Conservation (phyloP, 2,797 vertebrate genomes). For the Lithobates pipiens region DNA sequence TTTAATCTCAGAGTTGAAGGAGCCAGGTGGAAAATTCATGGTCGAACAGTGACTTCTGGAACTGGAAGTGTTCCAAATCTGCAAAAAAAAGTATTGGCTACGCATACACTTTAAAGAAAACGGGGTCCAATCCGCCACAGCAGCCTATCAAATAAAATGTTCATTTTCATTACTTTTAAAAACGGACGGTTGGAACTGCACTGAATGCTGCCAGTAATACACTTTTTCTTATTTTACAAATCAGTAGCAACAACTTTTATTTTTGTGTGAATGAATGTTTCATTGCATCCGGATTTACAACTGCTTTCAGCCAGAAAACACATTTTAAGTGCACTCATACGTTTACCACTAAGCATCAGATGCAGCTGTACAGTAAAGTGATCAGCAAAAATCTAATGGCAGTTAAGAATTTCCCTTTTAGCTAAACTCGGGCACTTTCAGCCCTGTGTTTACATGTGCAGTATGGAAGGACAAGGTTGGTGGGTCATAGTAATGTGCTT, state of each 20-base stretch:
- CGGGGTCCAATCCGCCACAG: not conserved
- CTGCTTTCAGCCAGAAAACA: too few relatives aligned
- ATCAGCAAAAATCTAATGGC: constrained; percentile 5
- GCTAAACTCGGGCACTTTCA: not conserved
- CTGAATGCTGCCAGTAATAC: not conserved
- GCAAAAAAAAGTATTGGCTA: too few relatives aligned
- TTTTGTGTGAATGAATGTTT: not conserved
- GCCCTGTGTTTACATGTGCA: not conserved
- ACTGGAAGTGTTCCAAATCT: too few relatives aligned
- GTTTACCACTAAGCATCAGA: not conserved
- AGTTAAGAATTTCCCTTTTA: not conserved
- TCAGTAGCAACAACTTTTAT: not conserved
- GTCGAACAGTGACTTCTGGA: too few relatives aligned
- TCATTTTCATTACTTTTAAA: too few relatives aligned
- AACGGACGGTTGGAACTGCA: not conserved
- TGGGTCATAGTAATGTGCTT: constrained; percentile 39
- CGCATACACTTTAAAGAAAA: too few relatives aligned
- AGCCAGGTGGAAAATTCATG: too few relatives aligned
- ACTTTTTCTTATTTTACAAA: not conserved
- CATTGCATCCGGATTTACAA: not conserved
- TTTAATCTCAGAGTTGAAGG: too few relatives aligned
- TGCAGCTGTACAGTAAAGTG: not conserved
- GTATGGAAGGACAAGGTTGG: constrained; percentile 5
- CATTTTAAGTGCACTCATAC: too few relatives aligned
- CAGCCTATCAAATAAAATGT: not conserved